Evolutionary conservation across 2,113 vertebrate genomes (phyloP).

Genomic region (Cinclus mexicanus): DNA sequence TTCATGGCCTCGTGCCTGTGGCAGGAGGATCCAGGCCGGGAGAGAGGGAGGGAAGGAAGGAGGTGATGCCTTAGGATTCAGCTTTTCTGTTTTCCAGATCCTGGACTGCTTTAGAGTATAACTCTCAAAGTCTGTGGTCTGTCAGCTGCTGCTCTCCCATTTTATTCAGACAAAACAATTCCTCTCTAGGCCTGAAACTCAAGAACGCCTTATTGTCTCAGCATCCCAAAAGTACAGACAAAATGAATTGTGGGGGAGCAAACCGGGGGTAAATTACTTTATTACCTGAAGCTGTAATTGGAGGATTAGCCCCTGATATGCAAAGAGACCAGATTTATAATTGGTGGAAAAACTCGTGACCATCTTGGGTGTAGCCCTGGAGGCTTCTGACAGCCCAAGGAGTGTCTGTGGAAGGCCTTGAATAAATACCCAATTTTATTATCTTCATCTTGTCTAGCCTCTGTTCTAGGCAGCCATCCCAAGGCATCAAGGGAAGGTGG

Average conservation of each 20-base stretch:
- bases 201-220: not conserved
- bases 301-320: not conserved
- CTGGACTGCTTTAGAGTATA: not conserved
- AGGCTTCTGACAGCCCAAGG: not conserved
- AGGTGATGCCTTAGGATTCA: not conserved
- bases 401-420: not conserved
- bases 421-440: not conserved
- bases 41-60: not conserved
- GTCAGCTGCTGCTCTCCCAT: not conserved
- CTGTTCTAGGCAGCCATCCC: not conserved
- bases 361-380: not conserved
- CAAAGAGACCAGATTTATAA: not conserved
- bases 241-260: not conserved
- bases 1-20: constrained; percentile 64
- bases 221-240: not conserved
- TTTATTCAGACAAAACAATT: not conserved
- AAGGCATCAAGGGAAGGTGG: not conserved
- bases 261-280: not conserved
- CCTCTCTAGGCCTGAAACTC: not conserved
- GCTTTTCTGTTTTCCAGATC: not conserved
- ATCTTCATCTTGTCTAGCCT: not conserved
- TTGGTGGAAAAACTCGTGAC: not conserved
- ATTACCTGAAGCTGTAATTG: not conserved
- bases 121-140: not conserved
- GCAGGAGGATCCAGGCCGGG: constrained; percentile 4